A percentile compares a stretch with the other conserved stretches of the same genome.
phyloP scores from a whole-genome alignment of 2,113 vertebrate species.

The Redunca redunca region DNA sequence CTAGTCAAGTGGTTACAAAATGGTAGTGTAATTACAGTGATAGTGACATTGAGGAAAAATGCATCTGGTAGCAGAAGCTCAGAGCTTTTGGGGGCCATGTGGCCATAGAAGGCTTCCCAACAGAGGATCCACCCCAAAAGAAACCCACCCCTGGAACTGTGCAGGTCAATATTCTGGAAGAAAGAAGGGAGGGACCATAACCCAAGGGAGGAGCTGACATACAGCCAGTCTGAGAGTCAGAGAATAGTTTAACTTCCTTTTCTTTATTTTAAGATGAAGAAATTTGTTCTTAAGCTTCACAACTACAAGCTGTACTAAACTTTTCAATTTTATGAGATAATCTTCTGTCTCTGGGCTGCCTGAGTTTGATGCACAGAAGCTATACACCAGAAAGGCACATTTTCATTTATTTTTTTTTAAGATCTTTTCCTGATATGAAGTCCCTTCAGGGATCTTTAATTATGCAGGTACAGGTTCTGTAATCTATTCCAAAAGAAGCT shows the following conservation, averaged over 20 bases:
- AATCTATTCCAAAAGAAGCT: conserved; percentile 7
- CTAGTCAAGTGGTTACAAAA: neutral
- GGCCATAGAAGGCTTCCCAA: neutral
- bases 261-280: neutral
- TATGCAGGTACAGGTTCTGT: neutral
- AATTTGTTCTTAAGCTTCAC: neutral
- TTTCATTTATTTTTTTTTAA: neutral
- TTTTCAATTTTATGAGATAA: neutral
- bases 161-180: neutral
- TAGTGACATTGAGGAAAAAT: neutral
- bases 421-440: neutral
- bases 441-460: neutral
- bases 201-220: neutral
- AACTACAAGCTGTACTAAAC: neutral
- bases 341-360: neutral
- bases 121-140: neutral
- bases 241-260: neutral
- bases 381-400: neutral
- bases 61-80: neutral
- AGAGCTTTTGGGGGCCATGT: neutral
- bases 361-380: neutral
- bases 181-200: neutral
- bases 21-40: neutral
- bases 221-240: neutral
- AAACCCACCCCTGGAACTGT: neutral